Conservation (phyloP, 2,113 vertebrate species). For the Cinclus cinclus region DNA sequence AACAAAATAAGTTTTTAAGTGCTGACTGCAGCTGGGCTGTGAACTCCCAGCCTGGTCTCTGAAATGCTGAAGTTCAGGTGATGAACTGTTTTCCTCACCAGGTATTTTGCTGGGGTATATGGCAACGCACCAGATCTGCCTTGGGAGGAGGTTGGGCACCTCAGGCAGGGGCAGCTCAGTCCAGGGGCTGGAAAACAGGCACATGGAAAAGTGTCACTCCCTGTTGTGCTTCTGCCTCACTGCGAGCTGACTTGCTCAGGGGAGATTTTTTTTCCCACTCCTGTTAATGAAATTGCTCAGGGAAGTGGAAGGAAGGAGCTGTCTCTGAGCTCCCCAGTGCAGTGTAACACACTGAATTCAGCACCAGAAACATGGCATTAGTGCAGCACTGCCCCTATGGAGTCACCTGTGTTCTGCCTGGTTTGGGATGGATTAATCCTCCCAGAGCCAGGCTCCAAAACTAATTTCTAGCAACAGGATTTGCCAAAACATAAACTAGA, state of each 20-base stretch:
- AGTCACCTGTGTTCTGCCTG: neutral
- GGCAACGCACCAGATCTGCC: neutral
- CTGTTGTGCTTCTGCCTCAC: neutral
- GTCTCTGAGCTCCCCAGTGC: neutral
- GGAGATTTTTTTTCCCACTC: neutral
- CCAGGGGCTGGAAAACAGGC: neutral
- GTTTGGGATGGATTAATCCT: neutral
- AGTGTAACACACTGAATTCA: accelerated
- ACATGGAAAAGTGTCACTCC: accelerated
- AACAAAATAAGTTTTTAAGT: neutral
- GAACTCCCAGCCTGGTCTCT: neutral
- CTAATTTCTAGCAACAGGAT: neutral
- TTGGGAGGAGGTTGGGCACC: neutral
- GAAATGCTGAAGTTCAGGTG: neutral
- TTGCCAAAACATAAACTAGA: neutral
- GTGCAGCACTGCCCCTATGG: neutral
- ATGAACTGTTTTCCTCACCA: neutral
- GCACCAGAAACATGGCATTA: accelerated
- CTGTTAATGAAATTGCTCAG: neutral
- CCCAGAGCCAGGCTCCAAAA: neutral
- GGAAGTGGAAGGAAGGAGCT: neutral
- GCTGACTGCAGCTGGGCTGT: neutral
- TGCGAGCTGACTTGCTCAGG: neutral
- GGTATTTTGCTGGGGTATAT: accelerated
- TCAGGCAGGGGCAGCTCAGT: accelerated